Percentiles rank a stretch among this genome's conserved stretches.
Evolutionary conservation across 2,888 invertebrate species (phyloP).

Genomic region (Trichogramma evanescens): DNA sequence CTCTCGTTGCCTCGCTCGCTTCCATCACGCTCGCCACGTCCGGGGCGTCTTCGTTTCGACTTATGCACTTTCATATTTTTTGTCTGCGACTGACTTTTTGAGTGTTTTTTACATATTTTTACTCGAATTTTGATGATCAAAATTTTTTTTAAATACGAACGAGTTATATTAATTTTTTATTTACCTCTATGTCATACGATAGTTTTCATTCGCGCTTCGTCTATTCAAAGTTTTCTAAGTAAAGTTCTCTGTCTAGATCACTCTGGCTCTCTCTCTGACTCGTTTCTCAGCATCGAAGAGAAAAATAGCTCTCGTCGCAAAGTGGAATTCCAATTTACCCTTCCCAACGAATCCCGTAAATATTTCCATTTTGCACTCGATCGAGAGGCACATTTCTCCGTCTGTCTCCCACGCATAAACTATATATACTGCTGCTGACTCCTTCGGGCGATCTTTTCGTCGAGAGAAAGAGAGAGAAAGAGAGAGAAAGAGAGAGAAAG

Average conservation of each 20-base stretch:
- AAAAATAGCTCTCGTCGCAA: conserved; percentile 33
- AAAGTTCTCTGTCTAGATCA: not conserved
- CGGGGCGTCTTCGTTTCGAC: no score
- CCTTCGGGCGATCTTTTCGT: no score
- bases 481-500: not conserved
- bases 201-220: not conserved
- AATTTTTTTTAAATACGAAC: no score
- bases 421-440: no score
- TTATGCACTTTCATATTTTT: not conserved
- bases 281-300: conserved; percentile 17
- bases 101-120: no score
- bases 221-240: not conserved
- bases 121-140: no score
- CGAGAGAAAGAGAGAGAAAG: not conserved
- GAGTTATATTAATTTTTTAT: not conserved
- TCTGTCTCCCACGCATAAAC: no score
- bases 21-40: no score
- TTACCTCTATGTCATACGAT: not conserved
- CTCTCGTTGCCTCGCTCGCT: not conserved
- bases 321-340: conserved; percentile 40
- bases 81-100: not conserved
- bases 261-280: conserved; percentile 25
- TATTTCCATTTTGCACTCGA: conserved; percentile 17
- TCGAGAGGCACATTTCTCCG: not conserved
- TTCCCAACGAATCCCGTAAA: conserved; percentile 26